A percentile compares a stretch with the other conserved stretches of the same genome.
Evolutionary conservation across 92 coral and sea anemone species (phyloP).

Genomic region (Desmophyllum pertusum): DNA sequence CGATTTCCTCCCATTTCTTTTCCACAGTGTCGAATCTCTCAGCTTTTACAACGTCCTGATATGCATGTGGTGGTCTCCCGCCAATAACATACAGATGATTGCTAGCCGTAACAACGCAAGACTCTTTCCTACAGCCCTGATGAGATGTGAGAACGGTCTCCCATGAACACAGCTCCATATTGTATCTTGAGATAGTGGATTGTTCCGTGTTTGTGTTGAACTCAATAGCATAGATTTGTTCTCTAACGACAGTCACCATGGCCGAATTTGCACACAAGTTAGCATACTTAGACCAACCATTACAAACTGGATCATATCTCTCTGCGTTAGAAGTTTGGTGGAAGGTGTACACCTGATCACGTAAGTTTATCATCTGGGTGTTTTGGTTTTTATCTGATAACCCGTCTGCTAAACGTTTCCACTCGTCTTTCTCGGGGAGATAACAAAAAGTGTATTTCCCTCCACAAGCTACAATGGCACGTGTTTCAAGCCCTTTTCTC

Average conservation of each 20-base stretch:
- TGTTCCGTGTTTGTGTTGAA: background rate
- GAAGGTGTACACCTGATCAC: slow-evolving; percentile 20
- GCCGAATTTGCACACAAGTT: too few species aligned
- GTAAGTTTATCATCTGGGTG: background rate
- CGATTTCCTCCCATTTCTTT: slow-evolving; percentile 3
- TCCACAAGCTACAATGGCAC: slow-evolving; percentile 25
- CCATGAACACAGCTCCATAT: background rate
- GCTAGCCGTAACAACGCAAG: slow-evolving; percentile 14
- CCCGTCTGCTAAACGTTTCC: slow-evolving; percentile 6
- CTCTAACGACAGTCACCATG: background rate
- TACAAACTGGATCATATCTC: slow-evolving; percentile 23
- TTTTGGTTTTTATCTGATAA: background rate
- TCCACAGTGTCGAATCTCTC: slow-evolving; percentile 4
- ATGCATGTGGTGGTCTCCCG: background rate
- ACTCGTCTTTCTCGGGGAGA: background rate
- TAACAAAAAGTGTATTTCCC: slow-evolving; percentile 25
- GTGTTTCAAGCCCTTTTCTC: slow-evolving; percentile 9
- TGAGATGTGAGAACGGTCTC: background rate
- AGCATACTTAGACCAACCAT: slow-evolving; percentile 1
- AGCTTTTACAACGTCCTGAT: background rate
- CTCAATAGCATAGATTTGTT: slow-evolving; percentile 1
- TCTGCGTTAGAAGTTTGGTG: background rate
- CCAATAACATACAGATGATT: slow-evolving; percentile 23
- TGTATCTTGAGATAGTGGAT: background rate
- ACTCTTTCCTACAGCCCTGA: background rate